Percentiles rank a stretch among this genome's conserved stretches.
Conservation (phyloP, 2,888 invertebrate species). For the Microplitis deprimator region DNA sequence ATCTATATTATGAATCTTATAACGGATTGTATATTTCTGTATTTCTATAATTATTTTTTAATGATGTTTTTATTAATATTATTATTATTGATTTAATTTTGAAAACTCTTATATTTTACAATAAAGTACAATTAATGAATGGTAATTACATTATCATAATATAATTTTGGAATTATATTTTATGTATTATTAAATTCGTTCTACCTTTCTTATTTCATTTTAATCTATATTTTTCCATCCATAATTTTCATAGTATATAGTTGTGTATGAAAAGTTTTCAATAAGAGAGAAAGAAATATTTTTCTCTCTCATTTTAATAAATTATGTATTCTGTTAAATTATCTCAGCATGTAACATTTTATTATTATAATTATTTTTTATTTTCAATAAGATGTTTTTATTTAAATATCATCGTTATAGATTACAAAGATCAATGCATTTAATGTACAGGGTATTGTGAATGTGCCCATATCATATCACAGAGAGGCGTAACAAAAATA, state of each 20-base stretch:
- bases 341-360: background rate
- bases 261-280: background rate
- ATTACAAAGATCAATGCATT: conserved; percentile 62
- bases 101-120: conserved; percentile 1
- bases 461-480: conserved; percentile 71
- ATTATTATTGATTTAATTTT: conserved; percentile 4
- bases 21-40: too few species aligned
- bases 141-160: conserved; percentile 9
- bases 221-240: background rate
- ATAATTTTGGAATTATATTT: background rate
- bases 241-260: background rate
- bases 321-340: background rate
- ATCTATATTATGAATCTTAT: too few species aligned
- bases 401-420: conserved; percentile 38
- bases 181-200: background rate
- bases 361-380: conserved; percentile 2
- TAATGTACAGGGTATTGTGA: conserved; percentile 64
- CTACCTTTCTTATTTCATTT: background rate
- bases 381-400: conserved; percentile 15
- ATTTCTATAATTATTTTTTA: too few species aligned
- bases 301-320: background rate
- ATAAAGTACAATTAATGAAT: conserved; percentile 7
- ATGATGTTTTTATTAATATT: background rate
- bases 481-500: conserved; percentile 70
- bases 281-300: background rate